Base-by-base conservation (phyloP, 1,140 invertebrate genomes). In the Drosophila pallidifrons region DNA sequence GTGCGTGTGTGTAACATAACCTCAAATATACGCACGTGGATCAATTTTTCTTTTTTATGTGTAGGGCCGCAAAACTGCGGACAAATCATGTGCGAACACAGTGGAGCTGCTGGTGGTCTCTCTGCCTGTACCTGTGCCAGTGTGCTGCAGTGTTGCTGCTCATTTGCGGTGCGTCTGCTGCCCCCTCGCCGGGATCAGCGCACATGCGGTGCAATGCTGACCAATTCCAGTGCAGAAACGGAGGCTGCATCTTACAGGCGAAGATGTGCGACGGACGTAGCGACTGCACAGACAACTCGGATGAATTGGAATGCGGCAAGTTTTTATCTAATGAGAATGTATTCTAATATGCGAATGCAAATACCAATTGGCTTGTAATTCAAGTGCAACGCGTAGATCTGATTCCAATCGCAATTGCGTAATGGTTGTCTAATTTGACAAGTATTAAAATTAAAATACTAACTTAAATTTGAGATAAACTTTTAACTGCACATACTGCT, bases 241-340 rank as follows among this genome's bases (percentile, higher is more conserved):
- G 93, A 11, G 92, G 93, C 59, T 96, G 96, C 82, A 94, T 96
- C 67, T 94, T 93, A 10, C 88, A 91, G 1, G 89, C 94, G 54
- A 96, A 95, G 94, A 91, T 93, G 61, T 96, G 96, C 90, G 96
- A 96, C 82, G 94, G 94, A 13, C 61, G 51, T 1, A 91, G 93
- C 55, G 95, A 96, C 90, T 96, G 96, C 90, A 75, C 79, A 0
- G 96, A 96, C 82, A 93, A 93, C 43, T 94, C 94, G 54, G 96
- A 96, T 90, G 96, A 96, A 93, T 64, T 92, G 47, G 82, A 94
- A 59, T 96, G 96, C 85, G 94, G 95, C 96, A 93, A 93, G 92
- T 52, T 10, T 11, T 41, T 0, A 25, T 25, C 3, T 25, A 4
- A 25, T 25, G 20, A 25, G 20, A 4, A 25, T 25, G 0, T 0